Conservation (phyloP, 2,797 vertebrate species). For the Acanthiza pusilla region DNA sequence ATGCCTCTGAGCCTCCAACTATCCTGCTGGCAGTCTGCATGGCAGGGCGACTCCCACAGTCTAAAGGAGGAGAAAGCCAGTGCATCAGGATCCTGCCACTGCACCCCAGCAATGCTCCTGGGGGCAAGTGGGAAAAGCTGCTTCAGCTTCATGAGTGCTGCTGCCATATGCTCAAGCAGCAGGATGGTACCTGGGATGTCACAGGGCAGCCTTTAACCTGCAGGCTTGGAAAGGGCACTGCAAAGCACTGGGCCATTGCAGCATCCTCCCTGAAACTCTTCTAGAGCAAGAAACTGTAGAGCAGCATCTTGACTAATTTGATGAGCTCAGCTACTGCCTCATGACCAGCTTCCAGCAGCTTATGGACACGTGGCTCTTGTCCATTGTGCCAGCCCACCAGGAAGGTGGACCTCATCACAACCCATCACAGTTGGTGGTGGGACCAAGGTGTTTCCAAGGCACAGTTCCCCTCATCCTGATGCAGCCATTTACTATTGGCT, state of each 20-base stretch:
- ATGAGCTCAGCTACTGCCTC: not conserved
- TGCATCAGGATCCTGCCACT: not conserved
- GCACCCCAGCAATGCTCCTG: fast-evolving
- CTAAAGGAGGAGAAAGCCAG: slow-evolving; percentile 59
- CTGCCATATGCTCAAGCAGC: not conserved
- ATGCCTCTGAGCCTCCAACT: slow-evolving; percentile 85
- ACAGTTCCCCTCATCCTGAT: not conserved
- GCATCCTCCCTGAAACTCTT: not conserved
- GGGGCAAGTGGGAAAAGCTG: not conserved
- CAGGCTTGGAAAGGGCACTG: not conserved
- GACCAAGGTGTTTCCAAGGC: not conserved
- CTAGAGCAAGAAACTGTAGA: not conserved
- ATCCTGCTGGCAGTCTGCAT: slow-evolving; percentile 80
- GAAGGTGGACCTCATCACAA: not conserved
- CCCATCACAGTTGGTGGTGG: not conserved
- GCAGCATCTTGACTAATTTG: not conserved
- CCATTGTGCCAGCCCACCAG: not conserved
- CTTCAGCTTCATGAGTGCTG: not conserved
- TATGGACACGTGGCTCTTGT: fast-evolving
- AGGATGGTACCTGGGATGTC: not conserved
- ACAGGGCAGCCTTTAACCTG: not conserved
- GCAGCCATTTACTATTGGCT: not conserved
- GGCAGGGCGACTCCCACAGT: slow-evolving; percentile 84
- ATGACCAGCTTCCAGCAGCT: not conserved
- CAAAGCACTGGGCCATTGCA: not conserved